A percentile compares a stretch with the other conserved stretches of the same genome.
phyloP scores from a whole-genome alignment of 2,113 vertebrate genomes.

The Ameiurus melas region DNA sequence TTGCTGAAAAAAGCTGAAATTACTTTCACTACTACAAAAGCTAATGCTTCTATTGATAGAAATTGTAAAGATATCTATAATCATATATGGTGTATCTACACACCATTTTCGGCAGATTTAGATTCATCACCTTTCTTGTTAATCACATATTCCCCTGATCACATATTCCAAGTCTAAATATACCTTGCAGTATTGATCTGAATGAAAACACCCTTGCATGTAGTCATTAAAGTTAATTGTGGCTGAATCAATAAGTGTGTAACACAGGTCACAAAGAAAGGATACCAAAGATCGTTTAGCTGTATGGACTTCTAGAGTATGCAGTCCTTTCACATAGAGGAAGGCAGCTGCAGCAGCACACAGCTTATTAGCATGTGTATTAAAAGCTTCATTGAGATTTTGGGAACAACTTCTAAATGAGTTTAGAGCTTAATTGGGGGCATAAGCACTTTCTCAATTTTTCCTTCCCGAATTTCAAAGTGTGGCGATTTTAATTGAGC shows the following conservation, averaged over 20 bases:
- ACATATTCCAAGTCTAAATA: conserved; percentile 17
- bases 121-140: not conserved
- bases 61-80: not conserved
- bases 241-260: conserved; percentile 39
- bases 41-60: not conserved
- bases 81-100: not conserved
- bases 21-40: too few species aligned
- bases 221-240: conserved; percentile 35
- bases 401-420: conserved; percentile 43
- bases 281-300: conserved; percentile 40
- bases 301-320: not conserved
- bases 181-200: conserved; percentile 38
- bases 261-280: conserved; percentile 35
- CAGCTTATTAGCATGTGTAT: conserved; percentile 41
- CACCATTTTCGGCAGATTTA: not conserved
- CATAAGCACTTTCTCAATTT: conserved; percentile 20
- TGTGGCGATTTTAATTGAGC: conserved; percentile 26
- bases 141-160: conserved; percentile 27
- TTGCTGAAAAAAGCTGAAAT: not conserved
- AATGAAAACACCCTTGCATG: conserved; percentile 37
- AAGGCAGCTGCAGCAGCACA: conserved; percentile 21
- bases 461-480: conserved; percentile 29
- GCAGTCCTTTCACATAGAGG: conserved; percentile 16
- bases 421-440: conserved; percentile 49
- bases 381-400: conserved; percentile 53